Percentiles rank a stretch among this genome's conserved stretches.
Evolutionary conservation across 2,113 vertebrate genomes (phyloP).

Genomic region (Grantiella picta): DNA sequence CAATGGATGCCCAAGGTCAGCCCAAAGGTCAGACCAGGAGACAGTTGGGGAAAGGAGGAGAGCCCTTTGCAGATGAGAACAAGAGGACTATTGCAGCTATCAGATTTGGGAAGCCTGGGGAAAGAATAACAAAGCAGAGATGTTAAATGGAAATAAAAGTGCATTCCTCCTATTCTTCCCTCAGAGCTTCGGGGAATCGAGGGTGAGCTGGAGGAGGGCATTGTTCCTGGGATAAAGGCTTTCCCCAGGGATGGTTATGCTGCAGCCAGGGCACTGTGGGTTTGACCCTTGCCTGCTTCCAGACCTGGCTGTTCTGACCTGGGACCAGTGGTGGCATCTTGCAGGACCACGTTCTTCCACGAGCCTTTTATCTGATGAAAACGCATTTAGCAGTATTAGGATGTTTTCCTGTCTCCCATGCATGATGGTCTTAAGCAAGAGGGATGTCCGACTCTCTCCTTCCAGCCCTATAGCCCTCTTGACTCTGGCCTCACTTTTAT

Average conservation of each 20-base stretch:
- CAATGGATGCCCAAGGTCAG: neutral
- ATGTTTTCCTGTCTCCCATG: neutral
- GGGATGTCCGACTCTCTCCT: neutral
- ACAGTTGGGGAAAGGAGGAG: neutral
- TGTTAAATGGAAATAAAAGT: neutral
- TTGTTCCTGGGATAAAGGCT: constrained; percentile 1
- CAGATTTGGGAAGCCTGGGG: neutral
- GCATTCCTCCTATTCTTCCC: constrained; percentile 37
- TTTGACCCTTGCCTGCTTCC: neutral
- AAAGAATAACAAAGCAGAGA: constrained; percentile 10
- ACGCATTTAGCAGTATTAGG: neutral
- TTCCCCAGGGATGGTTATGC: neutral
- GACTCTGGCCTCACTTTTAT: neutral
- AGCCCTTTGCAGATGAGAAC: neutral
- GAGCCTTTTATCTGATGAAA: neutral
- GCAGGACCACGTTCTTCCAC: neutral
- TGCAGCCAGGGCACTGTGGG: neutral
- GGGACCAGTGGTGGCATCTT: neutral
- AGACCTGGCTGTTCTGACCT: neutral
- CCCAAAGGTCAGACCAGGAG: neutral
- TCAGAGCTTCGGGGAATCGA: neutral
- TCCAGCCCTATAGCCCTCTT: neutral
- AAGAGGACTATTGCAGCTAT: neutral
- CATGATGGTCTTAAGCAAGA: neutral
- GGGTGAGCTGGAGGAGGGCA: neutral